These are phyloP conservation scores for Saturnia pavonia DNA, from an alignment of 2,888 invertebrate species.

Conservation along the genomic window DNA sequence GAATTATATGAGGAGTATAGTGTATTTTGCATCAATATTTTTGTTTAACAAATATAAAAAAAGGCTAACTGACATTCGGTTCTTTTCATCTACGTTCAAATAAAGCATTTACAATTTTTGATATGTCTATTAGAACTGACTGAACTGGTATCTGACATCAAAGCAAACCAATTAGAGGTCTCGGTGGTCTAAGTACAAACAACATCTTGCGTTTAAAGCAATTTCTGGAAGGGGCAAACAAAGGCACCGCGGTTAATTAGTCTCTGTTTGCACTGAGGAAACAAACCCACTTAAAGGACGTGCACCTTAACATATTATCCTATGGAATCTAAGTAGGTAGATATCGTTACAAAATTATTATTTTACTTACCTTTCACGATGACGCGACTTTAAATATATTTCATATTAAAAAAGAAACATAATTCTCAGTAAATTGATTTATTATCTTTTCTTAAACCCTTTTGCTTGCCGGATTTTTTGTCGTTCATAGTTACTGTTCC, in stretches of 20 bases:
- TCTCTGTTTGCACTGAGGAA: slow-evolving; percentile 63
- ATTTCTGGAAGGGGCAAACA: slow-evolving; percentile 67
- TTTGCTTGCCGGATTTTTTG: background rate
- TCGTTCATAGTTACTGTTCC: no score
- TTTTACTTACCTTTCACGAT: background rate
- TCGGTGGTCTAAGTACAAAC: slow-evolving; percentile 45
- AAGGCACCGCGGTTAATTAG: slow-evolving; percentile 69
- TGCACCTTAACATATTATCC: slow-evolving; percentile 10
- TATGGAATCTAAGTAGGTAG: slow-evolving; percentile 4
- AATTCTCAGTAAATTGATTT: background rate
- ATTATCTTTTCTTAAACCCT: background rate
- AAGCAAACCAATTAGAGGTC: slow-evolving; percentile 33
- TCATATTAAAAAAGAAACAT: background rate
- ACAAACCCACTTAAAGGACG: slow-evolving; percentile 58
- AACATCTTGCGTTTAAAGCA: slow-evolving; percentile 51
- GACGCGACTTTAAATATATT: background rate
- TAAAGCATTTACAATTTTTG: background rate
- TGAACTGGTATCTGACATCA: slow-evolving; percentile 27
- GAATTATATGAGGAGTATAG: background rate
- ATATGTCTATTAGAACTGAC: slow-evolving; percentile 32
- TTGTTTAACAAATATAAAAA: background rate
- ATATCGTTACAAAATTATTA: background rate
- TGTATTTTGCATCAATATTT: background rate
- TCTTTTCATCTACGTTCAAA: background rate
- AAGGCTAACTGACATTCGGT: background rate